Percentiles rank a stretch among this genome's conserved stretches.
phyloP scores from a whole-genome alignment of 2,888 invertebrate genomes.

The Tenodera sinensis region DNA sequence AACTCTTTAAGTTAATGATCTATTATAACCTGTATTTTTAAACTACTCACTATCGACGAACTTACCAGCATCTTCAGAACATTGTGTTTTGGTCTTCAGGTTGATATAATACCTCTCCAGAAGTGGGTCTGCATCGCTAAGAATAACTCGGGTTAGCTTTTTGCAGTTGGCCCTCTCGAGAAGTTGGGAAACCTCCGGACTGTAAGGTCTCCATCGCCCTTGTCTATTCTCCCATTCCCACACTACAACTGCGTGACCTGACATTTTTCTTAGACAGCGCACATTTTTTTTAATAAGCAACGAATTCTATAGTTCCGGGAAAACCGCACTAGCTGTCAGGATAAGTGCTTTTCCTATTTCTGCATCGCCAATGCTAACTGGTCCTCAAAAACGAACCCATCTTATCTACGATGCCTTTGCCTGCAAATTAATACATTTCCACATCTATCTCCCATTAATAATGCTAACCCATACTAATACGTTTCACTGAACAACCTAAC shows the following conservation, averaged over 20 bases:
- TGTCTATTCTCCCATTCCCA: constrained; percentile 76
- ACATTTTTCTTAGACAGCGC: not conserved
- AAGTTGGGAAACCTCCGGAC: constrained; percentile 79
- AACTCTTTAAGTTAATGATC: too few relatives aligned
- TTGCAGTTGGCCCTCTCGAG: constrained; percentile 80
- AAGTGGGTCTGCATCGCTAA: constrained; percentile 83
- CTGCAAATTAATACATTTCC: not conserved
- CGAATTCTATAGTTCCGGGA: not conserved
- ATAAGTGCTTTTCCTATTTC: not conserved
- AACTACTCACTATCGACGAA: not conserved
- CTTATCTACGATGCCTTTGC: not conserved
- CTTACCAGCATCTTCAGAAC: constrained; percentile 59
- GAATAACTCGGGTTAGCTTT: constrained; percentile 74
- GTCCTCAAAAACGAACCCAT: not conserved
- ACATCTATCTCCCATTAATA: not conserved
- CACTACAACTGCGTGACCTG: constrained; percentile 70
- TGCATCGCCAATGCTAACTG: not conserved
- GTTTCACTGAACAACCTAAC: not conserved
- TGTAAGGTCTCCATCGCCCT: constrained; percentile 79
- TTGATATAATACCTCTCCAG: constrained; percentile 76
- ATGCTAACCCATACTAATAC: not conserved
- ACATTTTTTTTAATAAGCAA: not conserved
- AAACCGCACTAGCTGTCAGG: not conserved
- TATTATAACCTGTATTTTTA: not conserved
- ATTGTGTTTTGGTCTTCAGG: constrained; percentile 68